Evolutionary conservation across 2,888 invertebrate genomes (phyloP).

Genomic region (Eupeodes luniger): DNA sequence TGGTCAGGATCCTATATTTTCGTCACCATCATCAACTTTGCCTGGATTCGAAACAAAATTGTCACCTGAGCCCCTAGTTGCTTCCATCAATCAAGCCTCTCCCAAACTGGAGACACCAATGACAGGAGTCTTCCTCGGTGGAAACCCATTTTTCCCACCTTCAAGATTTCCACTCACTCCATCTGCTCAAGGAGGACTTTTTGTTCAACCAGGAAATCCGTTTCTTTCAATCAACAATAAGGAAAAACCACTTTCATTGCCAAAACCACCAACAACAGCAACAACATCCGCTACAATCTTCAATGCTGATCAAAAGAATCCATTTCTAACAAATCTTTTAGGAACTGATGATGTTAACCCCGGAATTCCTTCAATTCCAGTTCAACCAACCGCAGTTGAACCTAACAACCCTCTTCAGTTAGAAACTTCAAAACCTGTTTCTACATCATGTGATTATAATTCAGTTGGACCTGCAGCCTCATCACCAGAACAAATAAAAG

Average conservation of each 20-base stretch:
- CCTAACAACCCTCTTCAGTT: background rate
- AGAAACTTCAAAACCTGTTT: background rate
- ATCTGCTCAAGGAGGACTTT: background rate
- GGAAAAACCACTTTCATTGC: background rate
- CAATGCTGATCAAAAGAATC: constrained; percentile 43
- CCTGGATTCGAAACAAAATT: background rate
- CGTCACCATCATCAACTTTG: background rate
- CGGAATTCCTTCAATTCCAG: background rate
- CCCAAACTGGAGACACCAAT: background rate
- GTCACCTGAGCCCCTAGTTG: background rate
- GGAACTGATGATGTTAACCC: background rate
- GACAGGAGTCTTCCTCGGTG: background rate
- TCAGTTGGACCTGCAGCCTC: background rate
- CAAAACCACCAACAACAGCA: background rate
- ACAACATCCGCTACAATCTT: constrained; percentile 14
- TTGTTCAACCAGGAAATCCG: constrained; percentile 33
- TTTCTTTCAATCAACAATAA: constrained; percentile 8
- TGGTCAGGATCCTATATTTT: too few species aligned
- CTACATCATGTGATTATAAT: too few species aligned
- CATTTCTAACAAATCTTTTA: constrained; percentile 36
- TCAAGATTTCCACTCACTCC: constrained; percentile 15
- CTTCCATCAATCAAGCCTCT: background rate
- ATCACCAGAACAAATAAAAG: constrained; percentile 47
- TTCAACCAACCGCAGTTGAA: background rate
- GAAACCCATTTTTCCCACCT: constrained; percentile 16